Evolutionary conservation across 1,140 invertebrate genomes (phyloP).

Genomic region (Oryctes rhinoceros): DNA sequence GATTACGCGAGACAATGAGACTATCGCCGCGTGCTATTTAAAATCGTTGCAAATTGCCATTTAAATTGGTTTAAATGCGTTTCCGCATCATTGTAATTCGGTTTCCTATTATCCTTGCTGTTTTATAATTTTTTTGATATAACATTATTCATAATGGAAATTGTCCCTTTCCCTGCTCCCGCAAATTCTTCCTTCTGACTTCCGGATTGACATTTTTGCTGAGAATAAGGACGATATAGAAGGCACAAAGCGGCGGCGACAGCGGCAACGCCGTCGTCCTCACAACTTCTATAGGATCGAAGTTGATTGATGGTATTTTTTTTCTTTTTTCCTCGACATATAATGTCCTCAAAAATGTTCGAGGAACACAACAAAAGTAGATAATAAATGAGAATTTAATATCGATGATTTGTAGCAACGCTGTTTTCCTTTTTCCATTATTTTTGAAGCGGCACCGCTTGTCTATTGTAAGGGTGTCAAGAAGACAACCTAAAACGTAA

Average conservation of each 20-base stretch:
- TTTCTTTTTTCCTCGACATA: not conserved
- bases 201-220: not conserved
- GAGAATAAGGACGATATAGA: not conserved
- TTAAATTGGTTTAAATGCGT: no score
- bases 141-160: not conserved
- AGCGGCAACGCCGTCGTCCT: not conserved
- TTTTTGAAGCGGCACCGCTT: not conserved
- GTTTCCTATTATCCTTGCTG: not conserved
- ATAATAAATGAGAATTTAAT: constrained; percentile 16
- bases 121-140: not conserved
- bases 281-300: constrained; percentile 3
- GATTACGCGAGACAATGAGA: not conserved
- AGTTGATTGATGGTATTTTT: not conserved
- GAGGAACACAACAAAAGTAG: not conserved
- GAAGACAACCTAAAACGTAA: not conserved
- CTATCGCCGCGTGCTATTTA: not conserved
- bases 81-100: no score
- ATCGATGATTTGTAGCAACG: not conserved
- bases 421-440: not conserved
- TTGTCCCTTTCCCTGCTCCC: not conserved
- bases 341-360: not conserved
- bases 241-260: not conserved
- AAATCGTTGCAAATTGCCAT: no score
- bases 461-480: not conserved
- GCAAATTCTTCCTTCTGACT: not conserved